Base-by-base conservation (phyloP, 2,113 vertebrate genomes). In the Ictalurus furcatus region DNA sequence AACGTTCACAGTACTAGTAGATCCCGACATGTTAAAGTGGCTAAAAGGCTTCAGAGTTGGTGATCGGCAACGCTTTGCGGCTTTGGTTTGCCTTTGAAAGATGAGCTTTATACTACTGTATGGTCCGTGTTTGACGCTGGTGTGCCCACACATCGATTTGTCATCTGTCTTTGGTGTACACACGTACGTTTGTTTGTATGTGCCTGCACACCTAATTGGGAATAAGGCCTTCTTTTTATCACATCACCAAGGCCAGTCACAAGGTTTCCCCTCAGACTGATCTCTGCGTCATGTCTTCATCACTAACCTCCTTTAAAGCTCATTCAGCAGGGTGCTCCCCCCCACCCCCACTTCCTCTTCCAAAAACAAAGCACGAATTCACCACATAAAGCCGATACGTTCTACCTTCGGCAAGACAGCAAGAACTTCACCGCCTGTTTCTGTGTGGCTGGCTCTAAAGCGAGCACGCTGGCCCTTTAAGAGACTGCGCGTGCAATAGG, bases 391-490 rank as follows among this genome's bases (percentile, higher is more conserved):
- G 48, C 59, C 40, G 63, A 82, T 56, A 34, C 3, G 12, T 30
- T 44, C 9, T n/a, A 34, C 74, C n/a, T 80, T 52, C 86, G 34
- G 34, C 34, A 34, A 82, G 54, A 82, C n/a, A 59, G 52, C 11
- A 30, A 79, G 52, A 81, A 56, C 78, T 79, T 69, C 84, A 52
- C 8, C 4, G 7, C 25, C 48, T 30, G 28, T 56, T n/a, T 16
- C 54, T 59, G 28, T 37, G 48, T 25, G 63, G 84, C 85, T 44
- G 40, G 16, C 9, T 2, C 23, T 67, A 58, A 61, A 80, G 87
- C 37, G 25, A 37, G 23, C 48, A 8, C 48, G 12, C 85, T 90
- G 91, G 85, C 89, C 71, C 88, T 93, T 93, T 92, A 93, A 93
- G 90, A 91, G 91, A 44, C 58, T 83, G 76, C 80, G 65, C 85